Evolutionary conservation across 2,113 vertebrate species (phyloP).

Genomic region (Melanerpes aurifrons): DNA sequence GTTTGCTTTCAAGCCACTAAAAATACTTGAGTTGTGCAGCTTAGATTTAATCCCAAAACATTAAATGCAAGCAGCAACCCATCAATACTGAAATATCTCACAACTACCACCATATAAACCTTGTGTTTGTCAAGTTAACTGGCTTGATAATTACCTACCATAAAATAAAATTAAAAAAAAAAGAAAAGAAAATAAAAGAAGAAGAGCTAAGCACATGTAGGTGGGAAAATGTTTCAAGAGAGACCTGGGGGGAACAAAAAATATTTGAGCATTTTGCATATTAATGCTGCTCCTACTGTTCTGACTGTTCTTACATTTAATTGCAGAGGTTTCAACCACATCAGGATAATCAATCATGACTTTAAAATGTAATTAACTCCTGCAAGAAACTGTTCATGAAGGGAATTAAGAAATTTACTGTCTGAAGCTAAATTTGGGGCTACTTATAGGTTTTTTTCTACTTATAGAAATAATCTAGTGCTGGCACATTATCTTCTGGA

Average conservation of each 20-base stretch:
- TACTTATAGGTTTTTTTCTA: background rate
- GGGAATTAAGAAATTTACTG: slow-evolving; percentile 44
- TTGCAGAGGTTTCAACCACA: slow-evolving; percentile 53
- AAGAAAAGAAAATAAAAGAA: background rate
- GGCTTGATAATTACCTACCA: background rate
- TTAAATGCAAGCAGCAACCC: background rate
- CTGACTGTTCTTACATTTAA: slow-evolving; percentile 38
- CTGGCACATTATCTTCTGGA: background rate
- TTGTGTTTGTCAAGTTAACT: background rate
- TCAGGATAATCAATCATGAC: slow-evolving; percentile 54
- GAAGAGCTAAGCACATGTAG: background rate
- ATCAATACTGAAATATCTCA: background rate
- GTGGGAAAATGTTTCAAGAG: background rate
- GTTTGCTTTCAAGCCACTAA: background rate
- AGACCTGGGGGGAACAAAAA: background rate
- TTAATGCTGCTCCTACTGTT: slow-evolving; percentile 39
- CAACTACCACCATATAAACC: background rate
- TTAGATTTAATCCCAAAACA: background rate
- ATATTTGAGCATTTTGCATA: slow-evolving; percentile 27
- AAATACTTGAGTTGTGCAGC: background rate
- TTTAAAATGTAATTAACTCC: slow-evolving; percentile 66
- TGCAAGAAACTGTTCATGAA: slow-evolving; percentile 32
- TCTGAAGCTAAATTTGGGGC: slow-evolving; percentile 18
- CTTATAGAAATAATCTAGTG: background rate
- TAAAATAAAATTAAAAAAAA: background rate